phyloP scores from a whole-genome alignment of 1,140 invertebrate genomes.

The Hypothenemus hampei region DNA sequence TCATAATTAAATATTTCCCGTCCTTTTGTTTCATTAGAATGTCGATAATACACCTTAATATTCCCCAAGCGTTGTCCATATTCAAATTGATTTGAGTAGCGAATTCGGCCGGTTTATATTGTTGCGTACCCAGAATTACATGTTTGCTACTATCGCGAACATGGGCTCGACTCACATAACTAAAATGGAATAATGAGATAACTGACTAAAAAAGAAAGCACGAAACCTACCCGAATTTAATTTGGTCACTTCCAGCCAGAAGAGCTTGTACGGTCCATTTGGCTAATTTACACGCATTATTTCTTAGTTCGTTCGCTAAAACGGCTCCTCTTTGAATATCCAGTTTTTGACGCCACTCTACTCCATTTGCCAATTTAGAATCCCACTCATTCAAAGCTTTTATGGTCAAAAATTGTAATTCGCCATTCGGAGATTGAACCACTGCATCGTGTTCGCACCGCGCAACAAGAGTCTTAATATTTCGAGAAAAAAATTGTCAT shows the following conservation, averaged over 20 bases:
- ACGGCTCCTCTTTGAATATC: slow-evolving; percentile 97
- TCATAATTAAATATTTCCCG: slow-evolving; percentile 97
- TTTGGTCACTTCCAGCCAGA: slow-evolving; percentile 92
- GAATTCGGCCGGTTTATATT: slow-evolving; percentile 98
- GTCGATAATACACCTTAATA: slow-evolving; percentile 96
- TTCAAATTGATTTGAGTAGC: slow-evolving; percentile 98
- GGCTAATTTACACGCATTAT: slow-evolving; percentile 97
- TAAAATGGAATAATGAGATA: slow-evolving; percentile 1
- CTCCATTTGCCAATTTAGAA: slow-evolving; percentile 88
- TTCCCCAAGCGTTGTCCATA: slow-evolving; percentile 99
- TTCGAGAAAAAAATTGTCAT: background rate
- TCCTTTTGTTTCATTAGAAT: slow-evolving; percentile 97
- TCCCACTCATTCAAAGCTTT: slow-evolving; percentile 99
- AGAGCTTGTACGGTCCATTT: slow-evolving; percentile 99
- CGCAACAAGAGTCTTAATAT: slow-evolving; percentile 64
- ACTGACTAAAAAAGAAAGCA: background rate
- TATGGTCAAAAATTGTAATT: slow-evolving; percentile 91
- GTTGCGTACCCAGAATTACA: slow-evolving; percentile 96
- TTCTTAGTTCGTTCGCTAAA: slow-evolving; percentile 94
- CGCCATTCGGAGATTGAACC: slow-evolving; percentile 83
- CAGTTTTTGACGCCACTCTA: slow-evolving; percentile 97
- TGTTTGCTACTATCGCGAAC: slow-evolving; percentile 93
- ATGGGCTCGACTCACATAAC: slow-evolving; percentile 90
- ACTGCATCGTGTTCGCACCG: slow-evolving; percentile 97
- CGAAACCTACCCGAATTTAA: slow-evolving; percentile 78